These are phyloP conservation scores for Zaprionus ornatus DNA, from an alignment of 1,140 invertebrate species.

Conservation along the genomic window DNA sequence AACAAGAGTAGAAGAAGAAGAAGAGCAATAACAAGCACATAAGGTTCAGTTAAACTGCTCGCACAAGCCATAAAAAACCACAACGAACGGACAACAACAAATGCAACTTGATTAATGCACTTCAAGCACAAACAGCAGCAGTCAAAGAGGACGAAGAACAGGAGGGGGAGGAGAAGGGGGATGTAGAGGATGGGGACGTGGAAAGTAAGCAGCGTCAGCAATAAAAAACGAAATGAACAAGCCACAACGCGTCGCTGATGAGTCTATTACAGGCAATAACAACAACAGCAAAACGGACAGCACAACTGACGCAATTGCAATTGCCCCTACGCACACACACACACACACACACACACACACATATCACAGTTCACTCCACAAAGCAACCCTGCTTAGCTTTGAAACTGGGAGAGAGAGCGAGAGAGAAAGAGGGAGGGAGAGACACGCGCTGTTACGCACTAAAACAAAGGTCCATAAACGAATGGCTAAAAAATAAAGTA, in stretches of 20 bases:
- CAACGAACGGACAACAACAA: constrained; percentile 44
- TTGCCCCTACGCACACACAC: constrained; percentile 17
- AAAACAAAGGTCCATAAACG: constrained; percentile 47
- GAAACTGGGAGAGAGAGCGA: not conserved
- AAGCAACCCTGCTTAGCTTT: constrained; percentile 25
- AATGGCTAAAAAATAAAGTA: constrained; percentile 78
- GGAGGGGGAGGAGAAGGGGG: not conserved
- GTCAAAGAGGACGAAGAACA: constrained; percentile 3
- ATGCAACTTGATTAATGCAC: constrained; percentile 75
- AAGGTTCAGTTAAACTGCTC: constrained; percentile 43
- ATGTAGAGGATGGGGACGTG: not conserved
- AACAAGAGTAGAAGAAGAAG: not conserved
- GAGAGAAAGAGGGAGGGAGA: not conserved
- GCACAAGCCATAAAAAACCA: constrained; percentile 43
- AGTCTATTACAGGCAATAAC: constrained; percentile 71
- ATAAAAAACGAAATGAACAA: constrained; percentile 62
- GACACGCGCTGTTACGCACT: constrained; percentile 50
- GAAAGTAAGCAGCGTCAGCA: constrained; percentile 6
- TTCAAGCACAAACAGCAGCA: constrained; percentile 53
- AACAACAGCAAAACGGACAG: constrained; percentile 49
- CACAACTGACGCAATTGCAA: constrained; percentile 46
- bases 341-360: not conserved
- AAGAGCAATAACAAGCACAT: constrained; percentile 31
- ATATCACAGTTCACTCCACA: constrained; percentile 23
- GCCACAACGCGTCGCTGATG: constrained; percentile 57